phyloP scores from a whole-genome alignment of 2,888 invertebrate genomes.

The Ptychoptera contaminata region DNA sequence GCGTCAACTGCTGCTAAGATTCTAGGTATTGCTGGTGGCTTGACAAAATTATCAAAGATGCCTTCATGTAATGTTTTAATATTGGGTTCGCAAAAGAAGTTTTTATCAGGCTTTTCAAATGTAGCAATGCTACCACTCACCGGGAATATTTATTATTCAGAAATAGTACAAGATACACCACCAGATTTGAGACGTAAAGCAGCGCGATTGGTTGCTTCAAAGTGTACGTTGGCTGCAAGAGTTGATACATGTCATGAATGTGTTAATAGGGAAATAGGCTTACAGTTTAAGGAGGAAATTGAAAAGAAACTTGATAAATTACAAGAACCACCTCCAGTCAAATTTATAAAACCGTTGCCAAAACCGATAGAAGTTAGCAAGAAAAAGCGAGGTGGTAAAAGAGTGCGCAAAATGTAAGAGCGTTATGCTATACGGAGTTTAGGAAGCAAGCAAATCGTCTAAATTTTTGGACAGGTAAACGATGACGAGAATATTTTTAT shows the following conservation, averaged over 20 bases:
- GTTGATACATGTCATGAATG: conserved; percentile 93
- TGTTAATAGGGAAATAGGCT: conserved; percentile 69
- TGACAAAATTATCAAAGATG: conserved; percentile 90
- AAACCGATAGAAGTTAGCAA: conserved; percentile 95
- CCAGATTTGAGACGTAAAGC: conserved; percentile 89
- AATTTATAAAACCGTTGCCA: conserved; percentile 86
- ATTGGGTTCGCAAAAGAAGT: conserved; percentile 81
- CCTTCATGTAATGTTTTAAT: conserved; percentile 92
- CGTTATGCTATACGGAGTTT: conserved; percentile 92
- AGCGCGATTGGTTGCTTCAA: conserved; percentile 83
- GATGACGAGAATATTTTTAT: conserved; percentile 25
- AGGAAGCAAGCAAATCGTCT: conserved; percentile 94
- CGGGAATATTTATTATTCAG: conserved; percentile 85
- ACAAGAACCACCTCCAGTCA: conserved; percentile 96
- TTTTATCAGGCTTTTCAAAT: conserved; percentile 89
- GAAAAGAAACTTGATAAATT: conserved; percentile 94
- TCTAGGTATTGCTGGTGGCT: conserved; percentile 91
- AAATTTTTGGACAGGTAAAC: conserved; percentile 92
- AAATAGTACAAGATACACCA: conserved; percentile 85
- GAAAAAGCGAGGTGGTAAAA: conserved; percentile 92
- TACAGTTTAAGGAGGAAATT: conserved; percentile 71
- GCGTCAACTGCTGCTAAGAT: conserved; percentile 31
- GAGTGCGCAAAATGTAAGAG: conserved; percentile 98
- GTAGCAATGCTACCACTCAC: conserved; percentile 85
- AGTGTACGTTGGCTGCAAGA: conserved; percentile 84